These are phyloP conservation scores for Colius striatus DNA, from an alignment of 2,113 vertebrate species.

Conservation along the genomic window DNA sequence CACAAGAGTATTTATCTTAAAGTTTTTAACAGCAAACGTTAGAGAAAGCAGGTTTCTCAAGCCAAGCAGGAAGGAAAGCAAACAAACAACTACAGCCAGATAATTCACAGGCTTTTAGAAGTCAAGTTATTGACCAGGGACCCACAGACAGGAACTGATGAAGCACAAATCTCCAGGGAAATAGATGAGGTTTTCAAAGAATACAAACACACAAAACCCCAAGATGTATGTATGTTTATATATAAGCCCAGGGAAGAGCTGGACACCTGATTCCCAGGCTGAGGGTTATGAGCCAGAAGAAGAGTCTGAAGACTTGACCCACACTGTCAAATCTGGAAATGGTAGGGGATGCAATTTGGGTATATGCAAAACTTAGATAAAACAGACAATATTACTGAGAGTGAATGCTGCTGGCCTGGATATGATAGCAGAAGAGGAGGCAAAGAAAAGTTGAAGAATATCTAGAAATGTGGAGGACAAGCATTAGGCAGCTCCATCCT, in stretches of 20 bases:
- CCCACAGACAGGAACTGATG: constrained; percentile 50
- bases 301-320: not conserved
- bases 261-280: not conserved
- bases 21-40: constrained; percentile 23
- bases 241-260: not conserved
- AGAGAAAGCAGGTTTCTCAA: constrained; percentile 30
- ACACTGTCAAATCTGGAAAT: not conserved
- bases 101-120: constrained; percentile 17
- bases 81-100: constrained; percentile 32
- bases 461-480: not conserved
- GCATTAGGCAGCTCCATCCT: not conserved
- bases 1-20: not conserved
- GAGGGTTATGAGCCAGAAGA: not conserved
- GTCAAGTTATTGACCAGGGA: constrained; percentile 26
- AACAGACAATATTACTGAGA: not conserved
- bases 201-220: constrained; percentile 21
- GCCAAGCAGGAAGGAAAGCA: constrained; percentile 58
- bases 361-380: not conserved
- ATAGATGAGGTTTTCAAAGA: constrained; percentile 40
- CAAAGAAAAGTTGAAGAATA: not conserved
- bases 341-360: not conserved
- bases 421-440: not conserved
- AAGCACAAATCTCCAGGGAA: constrained; percentile 41
- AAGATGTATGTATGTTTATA: not conserved
- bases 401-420: not conserved